phyloP scores from a whole-genome alignment of 2,113 vertebrate species.

The Thomomys bottae region DNA sequence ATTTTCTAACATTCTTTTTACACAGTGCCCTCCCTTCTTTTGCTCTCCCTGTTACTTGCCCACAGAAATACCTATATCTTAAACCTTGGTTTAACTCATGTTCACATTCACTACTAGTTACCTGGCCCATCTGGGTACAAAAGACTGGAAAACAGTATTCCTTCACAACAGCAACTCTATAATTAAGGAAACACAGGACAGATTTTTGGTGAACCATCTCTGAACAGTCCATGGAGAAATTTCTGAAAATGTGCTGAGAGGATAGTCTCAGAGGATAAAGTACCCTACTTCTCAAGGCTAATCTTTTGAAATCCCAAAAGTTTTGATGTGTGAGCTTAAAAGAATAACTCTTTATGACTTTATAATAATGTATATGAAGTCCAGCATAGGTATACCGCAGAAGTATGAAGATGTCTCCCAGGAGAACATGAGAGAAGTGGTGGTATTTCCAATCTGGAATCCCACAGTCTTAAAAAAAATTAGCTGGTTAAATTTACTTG shows the following conservation, averaged over 20 bases:
- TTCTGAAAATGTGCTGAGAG: conserved; percentile 6
- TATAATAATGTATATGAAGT: neutral
- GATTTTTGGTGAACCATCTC: neutral
- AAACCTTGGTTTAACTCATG: neutral
- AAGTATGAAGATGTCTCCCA: neutral
- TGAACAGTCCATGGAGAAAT: neutral
- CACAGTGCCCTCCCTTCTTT: no score
- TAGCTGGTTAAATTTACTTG: neutral
- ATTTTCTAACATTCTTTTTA: no score
- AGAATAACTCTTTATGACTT: conserved; percentile 21
- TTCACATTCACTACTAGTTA: neutral
- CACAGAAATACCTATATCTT: neutral
- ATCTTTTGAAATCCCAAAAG: conserved; percentile 19
- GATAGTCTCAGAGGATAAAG: neutral
- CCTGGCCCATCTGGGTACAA: neutral
- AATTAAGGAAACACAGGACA: neutral
- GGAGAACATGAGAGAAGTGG: neutral
- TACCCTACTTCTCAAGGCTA: neutral
- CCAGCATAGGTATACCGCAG: neutral
- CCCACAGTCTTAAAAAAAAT: neutral
- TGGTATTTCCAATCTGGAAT: neutral
- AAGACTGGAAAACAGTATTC: neutral
- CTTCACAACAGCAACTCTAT: neutral
- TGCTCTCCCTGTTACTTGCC: no score
- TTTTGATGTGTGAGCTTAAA: conserved; percentile 12